Evolutionary conservation across 2,113 vertebrate genomes (phyloP), one percentile per base, ranked within the genome.

Genomic region (Setophaga coronata): DNA sequence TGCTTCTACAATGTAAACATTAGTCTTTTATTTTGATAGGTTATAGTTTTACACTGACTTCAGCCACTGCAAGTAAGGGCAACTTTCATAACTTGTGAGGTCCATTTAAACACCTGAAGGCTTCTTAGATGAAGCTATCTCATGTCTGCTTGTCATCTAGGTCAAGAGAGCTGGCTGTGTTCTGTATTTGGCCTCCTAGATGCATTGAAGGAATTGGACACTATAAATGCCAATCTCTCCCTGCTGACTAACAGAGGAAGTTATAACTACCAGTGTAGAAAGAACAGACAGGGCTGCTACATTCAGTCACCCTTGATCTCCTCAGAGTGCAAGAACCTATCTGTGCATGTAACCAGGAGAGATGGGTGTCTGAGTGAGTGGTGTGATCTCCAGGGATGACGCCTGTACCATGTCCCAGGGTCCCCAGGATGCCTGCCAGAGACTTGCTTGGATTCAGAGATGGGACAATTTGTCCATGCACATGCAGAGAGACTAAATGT

Each of bases 331-430:
- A 21, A 11, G 47, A 62, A 15, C 58, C 4, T 11, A 17, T 6
- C 25, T 79, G 15, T 33, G 31, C 25, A 45, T 0, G 1, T 5
- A 65, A 18, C 7, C 43, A 60, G 17, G 24, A 23, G 17, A 76
- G 17, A 42, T 12, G 12, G 17, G 6, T 77, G 66, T 60, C 38
- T 29, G 11, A 38, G 11, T 9, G 24, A 14, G 54, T 28, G 19
- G 25, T 56, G 5, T 45, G 29, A 54, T 20, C 47, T 60, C 29
- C 1, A 2, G 20, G 13, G 6, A 4, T 71, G 48, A n/a, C 5
- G 62, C 12, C 9, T 53, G 4, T 20, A 43, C 40, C 4, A 14
- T 2, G 4, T 19, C 1, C 0, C 33, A 7, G 8, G 29, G 43
- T 12, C 14, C 8, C 38, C 10, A 11, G 7, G 15, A 6, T 31